Evolutionary conservation across 2,113 vertebrate genomes (phyloP).

Genomic region (Hyaena hyaena): DNA sequence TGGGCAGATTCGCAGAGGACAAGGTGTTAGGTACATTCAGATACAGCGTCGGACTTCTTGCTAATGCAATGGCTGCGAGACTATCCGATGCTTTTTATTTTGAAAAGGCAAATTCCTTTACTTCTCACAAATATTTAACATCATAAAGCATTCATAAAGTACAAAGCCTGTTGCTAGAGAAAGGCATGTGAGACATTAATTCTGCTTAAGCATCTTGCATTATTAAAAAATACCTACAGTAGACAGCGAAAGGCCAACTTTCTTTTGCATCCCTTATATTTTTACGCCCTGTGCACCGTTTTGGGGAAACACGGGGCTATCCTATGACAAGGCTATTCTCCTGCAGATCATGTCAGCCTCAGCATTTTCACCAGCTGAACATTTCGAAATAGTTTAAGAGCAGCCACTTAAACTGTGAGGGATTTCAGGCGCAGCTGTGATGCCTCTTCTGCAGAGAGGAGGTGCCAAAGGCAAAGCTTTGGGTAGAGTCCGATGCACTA

Average conservation of each 20-base stretch:
- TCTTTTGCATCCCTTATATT: neutral
- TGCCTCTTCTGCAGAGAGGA: neutral
- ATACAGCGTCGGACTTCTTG: neutral
- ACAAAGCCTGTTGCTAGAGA: conserved; percentile 48
- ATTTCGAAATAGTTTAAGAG: neutral
- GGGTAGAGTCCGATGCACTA: neutral
- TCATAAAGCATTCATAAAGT: conserved; percentile 50
- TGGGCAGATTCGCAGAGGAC: neutral
- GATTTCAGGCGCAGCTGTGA: neutral
- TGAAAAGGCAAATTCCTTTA: conserved; percentile 36
- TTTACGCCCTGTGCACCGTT: neutral
- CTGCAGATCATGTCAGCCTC: neutral
- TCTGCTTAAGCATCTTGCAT: conserved; percentile 7
- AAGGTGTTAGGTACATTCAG: neutral
- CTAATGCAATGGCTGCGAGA: neutral
- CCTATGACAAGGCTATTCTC: neutral
- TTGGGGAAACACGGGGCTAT: neutral
- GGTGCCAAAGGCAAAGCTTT: neutral
- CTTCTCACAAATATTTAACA: conserved; percentile 57
- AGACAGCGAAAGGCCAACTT: neutral
- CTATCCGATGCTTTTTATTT: neutral
- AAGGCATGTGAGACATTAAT: conserved; percentile 31
- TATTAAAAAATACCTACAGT: neutral
- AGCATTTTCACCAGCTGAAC: neutral
- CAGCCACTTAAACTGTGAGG: neutral